phyloP scores from a whole-genome alignment of 2,797 vertebrate species.

The Dipus sagitta region DNA sequence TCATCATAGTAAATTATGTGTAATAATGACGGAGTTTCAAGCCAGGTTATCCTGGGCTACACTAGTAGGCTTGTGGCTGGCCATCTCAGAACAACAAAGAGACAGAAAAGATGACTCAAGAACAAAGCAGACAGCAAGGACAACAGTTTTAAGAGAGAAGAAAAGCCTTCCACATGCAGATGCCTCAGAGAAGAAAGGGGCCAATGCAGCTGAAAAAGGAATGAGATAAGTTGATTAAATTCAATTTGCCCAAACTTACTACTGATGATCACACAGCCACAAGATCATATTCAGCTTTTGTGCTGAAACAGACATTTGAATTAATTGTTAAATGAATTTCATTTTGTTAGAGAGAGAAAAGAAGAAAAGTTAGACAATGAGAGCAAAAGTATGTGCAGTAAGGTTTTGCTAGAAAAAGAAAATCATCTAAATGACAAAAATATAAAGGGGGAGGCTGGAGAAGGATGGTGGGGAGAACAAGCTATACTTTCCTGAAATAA shows the following conservation, averaged over 20 bases:
- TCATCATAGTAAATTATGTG: conserved; percentile 31
- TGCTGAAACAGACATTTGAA: conserved; percentile 38
- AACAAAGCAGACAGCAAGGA: conserved; percentile 40
- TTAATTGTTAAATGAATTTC: conserved; percentile 32
- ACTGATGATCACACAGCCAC: conserved; percentile 46
- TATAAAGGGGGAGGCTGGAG: conserved; percentile 3
- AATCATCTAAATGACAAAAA: conserved; percentile 63
- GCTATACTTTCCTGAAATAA: conserved; percentile 75
- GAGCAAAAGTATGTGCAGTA: conserved; percentile 42
- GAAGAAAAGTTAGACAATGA: conserved; percentile 5
- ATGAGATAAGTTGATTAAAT: conserved; percentile 53
- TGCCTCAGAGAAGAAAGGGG: conserved; percentile 57
- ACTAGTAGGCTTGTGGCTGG: background rate
- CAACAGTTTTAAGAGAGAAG: conserved; percentile 48
- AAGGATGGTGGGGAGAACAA: background rate
- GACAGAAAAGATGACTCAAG: conserved; percentile 1
- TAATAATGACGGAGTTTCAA: conserved; percentile 23
- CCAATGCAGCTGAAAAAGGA: conserved; percentile 41
- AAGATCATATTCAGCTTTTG: conserved; percentile 51
- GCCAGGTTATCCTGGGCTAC: background rate
- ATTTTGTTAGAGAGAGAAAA: conserved; percentile 13
- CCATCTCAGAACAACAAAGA: background rate
- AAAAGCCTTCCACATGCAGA: conserved; percentile 33
- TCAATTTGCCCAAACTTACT: conserved; percentile 23
- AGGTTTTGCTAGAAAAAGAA: conserved; percentile 70